These are phyloP conservation scores for Gymnothorax javanicus DNA, from an alignment of 2,797 vertebrate genomes.

Conservation along the genomic window DNA sequence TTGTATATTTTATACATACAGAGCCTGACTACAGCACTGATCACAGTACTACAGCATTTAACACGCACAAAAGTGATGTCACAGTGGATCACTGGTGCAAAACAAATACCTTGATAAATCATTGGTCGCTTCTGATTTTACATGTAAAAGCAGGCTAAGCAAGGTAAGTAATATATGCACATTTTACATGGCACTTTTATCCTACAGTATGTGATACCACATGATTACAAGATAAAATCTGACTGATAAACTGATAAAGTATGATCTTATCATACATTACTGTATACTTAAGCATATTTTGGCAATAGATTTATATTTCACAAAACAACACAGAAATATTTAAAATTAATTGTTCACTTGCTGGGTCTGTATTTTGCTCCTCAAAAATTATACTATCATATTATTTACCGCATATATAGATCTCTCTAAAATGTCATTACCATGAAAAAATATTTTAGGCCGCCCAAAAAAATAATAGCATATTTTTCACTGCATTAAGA, in stretches of 20 bases:
- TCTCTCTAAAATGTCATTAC: slow-evolving; percentile 1
- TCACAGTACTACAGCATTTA: too few species aligned
- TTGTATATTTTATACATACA: neutral
- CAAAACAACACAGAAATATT: neutral
- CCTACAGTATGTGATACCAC: neutral
- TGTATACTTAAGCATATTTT: neutral
- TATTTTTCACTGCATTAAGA: neutral
- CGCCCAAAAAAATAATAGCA: neutral
- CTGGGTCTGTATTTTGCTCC: neutral
- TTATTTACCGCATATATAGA: neutral
- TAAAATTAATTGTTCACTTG: neutral
- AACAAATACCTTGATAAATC: neutral
- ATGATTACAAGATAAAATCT: neutral
- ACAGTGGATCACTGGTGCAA: too few species aligned
- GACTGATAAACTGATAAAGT: neutral
- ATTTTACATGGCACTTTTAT: neutral
- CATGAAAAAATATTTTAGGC: neutral
- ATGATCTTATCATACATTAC: neutral
- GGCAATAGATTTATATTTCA: neutral
- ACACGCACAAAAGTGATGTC: too few species aligned
- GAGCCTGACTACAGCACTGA: neutral
- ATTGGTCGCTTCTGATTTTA: neutral
- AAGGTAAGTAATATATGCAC: neutral
- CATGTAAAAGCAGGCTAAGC: neutral
- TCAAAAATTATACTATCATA: neutral